Conservation (phyloP, 2,888 invertebrate species). For the Tenthredo distinguenda region DNA sequence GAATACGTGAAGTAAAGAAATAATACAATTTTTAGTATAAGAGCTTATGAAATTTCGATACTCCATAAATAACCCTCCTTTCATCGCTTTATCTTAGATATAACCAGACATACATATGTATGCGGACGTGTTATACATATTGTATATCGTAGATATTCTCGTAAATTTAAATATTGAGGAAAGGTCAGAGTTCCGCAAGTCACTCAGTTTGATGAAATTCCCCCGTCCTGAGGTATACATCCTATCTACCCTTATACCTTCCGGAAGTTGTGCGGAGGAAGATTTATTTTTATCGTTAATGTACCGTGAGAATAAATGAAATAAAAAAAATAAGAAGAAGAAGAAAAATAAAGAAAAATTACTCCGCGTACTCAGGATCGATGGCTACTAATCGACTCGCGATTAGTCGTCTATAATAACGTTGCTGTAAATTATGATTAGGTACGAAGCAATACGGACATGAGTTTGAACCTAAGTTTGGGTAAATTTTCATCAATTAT, state of each 20-base stretch:
- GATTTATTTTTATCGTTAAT: slow-evolving; percentile 26
- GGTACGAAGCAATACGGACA: not conserved
- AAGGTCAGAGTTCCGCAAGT: slow-evolving; percentile 58
- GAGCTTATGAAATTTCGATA: not conserved
- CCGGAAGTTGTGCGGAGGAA: not conserved
- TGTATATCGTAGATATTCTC: not conserved
- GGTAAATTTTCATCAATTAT: not conserved
- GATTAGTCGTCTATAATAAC: not conserved
- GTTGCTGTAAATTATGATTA: not conserved
- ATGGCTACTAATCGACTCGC: not conserved
- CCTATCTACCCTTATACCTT: not conserved
- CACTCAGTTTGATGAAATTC: slow-evolving; percentile 64
- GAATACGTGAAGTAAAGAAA: not conserved
- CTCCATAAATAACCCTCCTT: not conserved
- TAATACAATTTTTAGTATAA: not conserved
- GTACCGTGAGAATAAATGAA: slow-evolving; percentile 8
- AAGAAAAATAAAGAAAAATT: not conserved
- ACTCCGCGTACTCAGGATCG: not conserved
- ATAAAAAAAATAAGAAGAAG: not conserved
- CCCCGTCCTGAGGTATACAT: not conserved
- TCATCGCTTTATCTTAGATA: not conserved
- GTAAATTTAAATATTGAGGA: slow-evolving; percentile 5
- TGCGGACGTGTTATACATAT: not conserved
- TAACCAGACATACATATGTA: not conserved
- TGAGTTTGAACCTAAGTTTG: not conserved